phyloP scores from a whole-genome alignment of 2,113 vertebrate genomes.

The Pyrgilauda ruficollis region DNA sequence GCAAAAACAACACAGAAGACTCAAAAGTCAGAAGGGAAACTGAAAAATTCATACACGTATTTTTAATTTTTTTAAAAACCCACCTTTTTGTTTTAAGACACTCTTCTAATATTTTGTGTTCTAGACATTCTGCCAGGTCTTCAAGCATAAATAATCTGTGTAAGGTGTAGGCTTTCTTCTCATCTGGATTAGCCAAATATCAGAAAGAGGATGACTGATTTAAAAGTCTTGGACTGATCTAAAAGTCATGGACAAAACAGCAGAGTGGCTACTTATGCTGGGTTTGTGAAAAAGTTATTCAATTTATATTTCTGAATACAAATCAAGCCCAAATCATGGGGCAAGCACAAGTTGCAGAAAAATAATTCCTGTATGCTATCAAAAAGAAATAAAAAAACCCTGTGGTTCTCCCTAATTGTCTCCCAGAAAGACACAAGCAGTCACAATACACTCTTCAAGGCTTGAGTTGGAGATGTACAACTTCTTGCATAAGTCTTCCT shows the following conservation, averaged over 20 bases:
- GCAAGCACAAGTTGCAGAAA: neutral
- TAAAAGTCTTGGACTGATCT: neutral
- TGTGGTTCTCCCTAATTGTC: neutral
- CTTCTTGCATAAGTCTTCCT: neutral
- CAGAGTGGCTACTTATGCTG: neutral
- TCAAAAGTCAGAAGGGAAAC: neutral
- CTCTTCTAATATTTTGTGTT: neutral
- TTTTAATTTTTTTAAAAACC: neutral
- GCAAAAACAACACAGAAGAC: neutral
- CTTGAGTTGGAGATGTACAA: neutral
- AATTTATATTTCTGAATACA: neutral
- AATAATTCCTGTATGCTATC: neutral
- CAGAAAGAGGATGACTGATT: neutral
- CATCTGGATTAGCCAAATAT: neutral
- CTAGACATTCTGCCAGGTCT: neutral
- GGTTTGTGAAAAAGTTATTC: neutral
- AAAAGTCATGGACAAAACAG: neutral
- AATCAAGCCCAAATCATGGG: neutral
- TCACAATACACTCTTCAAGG: neutral
- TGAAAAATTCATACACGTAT: neutral
- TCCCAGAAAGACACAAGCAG: neutral
- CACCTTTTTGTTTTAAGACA: neutral
- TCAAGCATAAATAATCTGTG: neutral
- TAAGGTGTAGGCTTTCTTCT: neutral
- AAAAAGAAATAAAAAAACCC: neutral